phyloP scores from a whole-genome alignment of 30 jellyfish, hydroid and myxozoan genomes.

The Aurelia aurita complex sp. Pacific region DNA sequence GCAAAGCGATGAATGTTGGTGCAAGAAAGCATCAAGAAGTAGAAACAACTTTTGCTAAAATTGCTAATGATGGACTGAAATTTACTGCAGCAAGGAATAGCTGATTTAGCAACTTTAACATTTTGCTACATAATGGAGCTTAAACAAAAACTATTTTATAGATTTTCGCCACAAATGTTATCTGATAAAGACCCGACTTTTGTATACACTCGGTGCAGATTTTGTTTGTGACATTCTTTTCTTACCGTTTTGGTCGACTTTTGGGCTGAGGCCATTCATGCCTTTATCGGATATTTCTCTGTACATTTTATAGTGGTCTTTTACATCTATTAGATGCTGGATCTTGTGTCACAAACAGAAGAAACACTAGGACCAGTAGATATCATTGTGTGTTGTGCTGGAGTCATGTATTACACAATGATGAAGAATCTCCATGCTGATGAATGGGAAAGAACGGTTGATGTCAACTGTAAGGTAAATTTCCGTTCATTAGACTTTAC shows the following conservation, averaged over 20 bases:
- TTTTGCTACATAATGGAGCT: not conserved
- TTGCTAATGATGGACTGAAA: no score
- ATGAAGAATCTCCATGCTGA: conserved; percentile 81
- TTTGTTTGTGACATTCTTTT: no score
- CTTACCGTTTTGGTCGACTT: no score
- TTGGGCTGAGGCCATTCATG: no score
- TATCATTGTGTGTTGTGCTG: conserved; percentile 79
- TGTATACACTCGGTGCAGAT: no score
- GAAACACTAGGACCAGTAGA: conserved; percentile 79
- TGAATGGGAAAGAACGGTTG: conserved; percentile 91
- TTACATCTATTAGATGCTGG: conserved; percentile 38
- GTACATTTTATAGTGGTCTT: not conserved
- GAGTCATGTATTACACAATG: conserved; percentile 94
- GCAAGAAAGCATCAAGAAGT: no score
- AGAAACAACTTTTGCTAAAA: no score
- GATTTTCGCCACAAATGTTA: not conserved
- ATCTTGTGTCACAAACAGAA: conserved; percentile 65
- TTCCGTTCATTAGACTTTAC: no score
- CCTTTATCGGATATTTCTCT: no score
- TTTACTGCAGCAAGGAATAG: no score
- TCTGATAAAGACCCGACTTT: no score
- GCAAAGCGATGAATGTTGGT: no score
- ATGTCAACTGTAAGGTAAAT: conserved; percentile 85
- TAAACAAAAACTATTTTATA: not conserved
- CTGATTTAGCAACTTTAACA: not conserved